These are phyloP conservation scores for Lampris megalopsis DNA, from an alignment of 2,113 vertebrate genomes.

Conservation along the genomic window DNA sequence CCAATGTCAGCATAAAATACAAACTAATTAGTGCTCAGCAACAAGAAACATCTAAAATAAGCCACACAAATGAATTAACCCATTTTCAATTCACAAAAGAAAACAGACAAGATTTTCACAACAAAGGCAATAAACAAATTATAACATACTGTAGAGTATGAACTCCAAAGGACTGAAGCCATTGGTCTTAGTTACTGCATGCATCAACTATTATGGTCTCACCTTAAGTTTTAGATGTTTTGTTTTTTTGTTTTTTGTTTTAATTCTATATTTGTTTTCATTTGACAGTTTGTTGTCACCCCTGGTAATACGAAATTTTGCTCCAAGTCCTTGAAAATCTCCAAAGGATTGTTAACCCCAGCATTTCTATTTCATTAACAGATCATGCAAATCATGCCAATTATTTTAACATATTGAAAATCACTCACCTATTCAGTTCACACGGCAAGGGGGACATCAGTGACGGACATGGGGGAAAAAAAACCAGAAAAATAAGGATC, in stretches of 20 bases:
- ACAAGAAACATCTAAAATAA: too few species aligned
- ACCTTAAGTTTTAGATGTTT: background rate
- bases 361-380: background rate
- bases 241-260: conserved; percentile 4
- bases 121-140: too few species aligned
- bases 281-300: conserved; percentile 9
- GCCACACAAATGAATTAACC: too few species aligned
- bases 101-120: too few species aligned
- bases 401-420: background rate
- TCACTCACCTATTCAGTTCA: conserved; percentile 73
- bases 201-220: conserved; percentile 9
- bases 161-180: conserved; percentile 23
- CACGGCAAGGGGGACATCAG: background rate
- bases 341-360: background rate
- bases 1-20: too few species aligned
- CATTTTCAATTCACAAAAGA: too few species aligned
- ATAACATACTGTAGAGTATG: too few species aligned
- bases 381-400: background rate
- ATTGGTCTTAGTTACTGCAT: conserved; percentile 16
- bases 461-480: conserved; percentile 4
- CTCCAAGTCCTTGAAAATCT: background rate
- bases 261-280: conserved; percentile 20
- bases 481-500: conserved; percentile 12
- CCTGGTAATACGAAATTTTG: background rate
- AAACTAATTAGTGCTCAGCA: too few species aligned